Percentiles rank a stretch among this genome's conserved stretches.
phyloP scores from a whole-genome alignment of 2,113 vertebrate genomes.

The Anolis carolinensis region DNA sequence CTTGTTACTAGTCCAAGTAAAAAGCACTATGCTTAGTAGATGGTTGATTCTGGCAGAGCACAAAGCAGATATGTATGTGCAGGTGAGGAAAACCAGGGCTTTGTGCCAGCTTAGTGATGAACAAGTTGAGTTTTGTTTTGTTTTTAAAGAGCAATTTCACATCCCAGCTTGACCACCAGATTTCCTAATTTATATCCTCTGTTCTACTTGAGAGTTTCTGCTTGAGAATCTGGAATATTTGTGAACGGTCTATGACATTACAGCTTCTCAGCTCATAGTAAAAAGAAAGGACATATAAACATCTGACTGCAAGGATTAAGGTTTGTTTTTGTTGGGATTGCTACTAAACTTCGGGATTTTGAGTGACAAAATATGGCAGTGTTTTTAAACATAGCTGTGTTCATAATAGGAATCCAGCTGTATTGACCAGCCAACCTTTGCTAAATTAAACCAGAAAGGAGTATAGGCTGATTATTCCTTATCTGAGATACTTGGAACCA shows the following conservation, averaged over 20 bases:
- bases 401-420: neutral
- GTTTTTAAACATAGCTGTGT: neutral
- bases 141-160: neutral
- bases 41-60: neutral
- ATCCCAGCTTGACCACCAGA: neutral
- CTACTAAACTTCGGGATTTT: neutral
- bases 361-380: neutral
- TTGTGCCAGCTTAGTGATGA: too few relatives aligned
- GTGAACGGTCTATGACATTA: neutral
- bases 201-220: neutral
- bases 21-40: too few relatives aligned
- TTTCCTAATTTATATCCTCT: neutral
- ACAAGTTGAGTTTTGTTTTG: neutral
- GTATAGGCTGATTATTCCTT: too few relatives aligned
- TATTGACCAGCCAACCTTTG: rapidly evolving
- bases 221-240: neutral
- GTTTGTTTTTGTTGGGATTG: neutral
- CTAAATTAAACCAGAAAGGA: rapidly evolving
- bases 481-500: too few relatives aligned
- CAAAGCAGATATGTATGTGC: too few relatives aligned
- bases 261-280: neutral
- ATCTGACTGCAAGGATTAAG: neutral
- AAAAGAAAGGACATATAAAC: neutral
- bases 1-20: neutral
- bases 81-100: neutral